Conservation (phyloP, 2,888 invertebrate species). For the Allygus modestus region DNA sequence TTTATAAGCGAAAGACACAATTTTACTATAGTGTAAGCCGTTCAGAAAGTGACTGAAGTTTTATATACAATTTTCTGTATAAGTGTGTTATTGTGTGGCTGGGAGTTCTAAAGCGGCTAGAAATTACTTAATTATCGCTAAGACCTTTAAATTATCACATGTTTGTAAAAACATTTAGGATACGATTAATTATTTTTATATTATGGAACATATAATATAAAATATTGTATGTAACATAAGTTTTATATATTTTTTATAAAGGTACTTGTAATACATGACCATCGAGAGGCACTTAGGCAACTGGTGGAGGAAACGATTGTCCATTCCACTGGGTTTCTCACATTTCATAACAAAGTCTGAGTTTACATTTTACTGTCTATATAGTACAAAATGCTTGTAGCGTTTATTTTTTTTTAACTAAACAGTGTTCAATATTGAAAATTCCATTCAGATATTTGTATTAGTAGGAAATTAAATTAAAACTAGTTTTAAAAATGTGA, state of each 20-base stretch:
- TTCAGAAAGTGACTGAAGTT: conserved; percentile 43
- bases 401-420: neutral
- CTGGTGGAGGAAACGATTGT: neutral
- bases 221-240: conserved; percentile 52
- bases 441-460: neutral
- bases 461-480: neutral
- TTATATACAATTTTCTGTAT: conserved; percentile 24
- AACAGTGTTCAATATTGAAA: neutral
- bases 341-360: neutral
- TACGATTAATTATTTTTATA: conserved; percentile 30
- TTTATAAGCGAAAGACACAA: conserved; percentile 14
- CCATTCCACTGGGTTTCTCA: neutral
- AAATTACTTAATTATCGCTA: conserved; percentile 36
- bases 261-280: conserved; percentile 11
- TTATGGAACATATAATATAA: conserved; percentile 48
- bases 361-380: neutral
- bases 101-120: conserved; percentile 37
- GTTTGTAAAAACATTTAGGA: neutral
- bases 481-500: neutral
- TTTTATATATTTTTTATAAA: conserved; percentile 48
- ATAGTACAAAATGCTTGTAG: neutral
- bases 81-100: conserved; percentile 15
- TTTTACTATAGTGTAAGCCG: conserved; percentile 20
- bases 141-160: conserved; percentile 38
- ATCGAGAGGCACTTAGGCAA: neutral